Evolutionary conservation across 2,797 vertebrate genomes (phyloP), one percentile per base, ranked within the genome.

Genomic region (Lepus townsendii): DNA sequence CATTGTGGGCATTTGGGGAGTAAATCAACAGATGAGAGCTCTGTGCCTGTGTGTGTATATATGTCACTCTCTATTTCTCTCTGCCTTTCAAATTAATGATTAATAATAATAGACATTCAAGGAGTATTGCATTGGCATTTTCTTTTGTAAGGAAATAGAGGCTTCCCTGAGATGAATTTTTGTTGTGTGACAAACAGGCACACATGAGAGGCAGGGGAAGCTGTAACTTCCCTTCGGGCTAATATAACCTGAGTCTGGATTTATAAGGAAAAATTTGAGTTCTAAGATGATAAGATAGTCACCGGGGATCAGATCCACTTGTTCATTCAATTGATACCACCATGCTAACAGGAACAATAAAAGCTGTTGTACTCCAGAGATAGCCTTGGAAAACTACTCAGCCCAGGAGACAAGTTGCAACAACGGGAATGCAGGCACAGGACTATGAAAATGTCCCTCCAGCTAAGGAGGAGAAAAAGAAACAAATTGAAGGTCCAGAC

Each of bases 91-190:
- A 16, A 57, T 57, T 57, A 57, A 57, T 57, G 54, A 57, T 47
- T 47, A 47, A 47, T 57, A 57, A 57, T 57, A 57, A 57, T 57
- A 57, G 19, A 16, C 17, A 19, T 57, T 57, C 54, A 57, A 2
- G 17, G 27, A 26, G 79, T 92, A 47, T 78, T 62, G 24, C n/a
- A 86, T 95, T 27, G 9, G 38, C 50, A 42, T 91, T 88, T 85
- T 65, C 7, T 65, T 79, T 82, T 17, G 16, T 91, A 57, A 88
- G 69, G 42, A 85, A 88, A 88, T 2, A 32, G 77, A 88, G 17
- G 32, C 42, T 52, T 88, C 75, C 75, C 52, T 63, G 27, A 96
- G 60, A 83, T 83, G 57, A 95, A 42, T 85, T 93, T 88, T 42
- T 84, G 42, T 76, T 30, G 76, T 84, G 35, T 93, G 71, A 85